Percentiles rank a stretch among this genome's conserved stretches.
These are phyloP conservation scores for Idris sp. DNA, from an alignment of 1,140 invertebrate genomes.

Conservation along the genomic window DNA sequence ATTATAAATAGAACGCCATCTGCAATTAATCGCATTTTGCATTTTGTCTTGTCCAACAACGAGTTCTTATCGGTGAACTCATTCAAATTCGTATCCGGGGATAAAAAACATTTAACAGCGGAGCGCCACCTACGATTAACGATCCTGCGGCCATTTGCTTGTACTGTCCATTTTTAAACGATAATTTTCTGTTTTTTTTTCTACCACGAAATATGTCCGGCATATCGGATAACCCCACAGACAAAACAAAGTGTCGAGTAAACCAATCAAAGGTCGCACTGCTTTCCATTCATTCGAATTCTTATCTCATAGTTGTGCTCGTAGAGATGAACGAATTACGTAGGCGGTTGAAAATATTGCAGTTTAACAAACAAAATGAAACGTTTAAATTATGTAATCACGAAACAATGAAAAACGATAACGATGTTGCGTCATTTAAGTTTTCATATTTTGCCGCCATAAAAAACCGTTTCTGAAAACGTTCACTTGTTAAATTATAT, in stretches of 20 bases:
- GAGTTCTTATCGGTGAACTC: too few relatives aligned
- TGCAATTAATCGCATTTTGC: too few relatives aligned
- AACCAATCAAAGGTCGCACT: conserved; percentile 47
- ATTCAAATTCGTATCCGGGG: too few relatives aligned
- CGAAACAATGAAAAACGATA: too few relatives aligned
- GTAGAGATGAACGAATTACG: conserved; percentile 17
- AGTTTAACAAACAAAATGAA: not conserved
- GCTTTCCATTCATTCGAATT: conserved; percentile 54
- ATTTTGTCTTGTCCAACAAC: too few relatives aligned
- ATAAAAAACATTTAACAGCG: not conserved
- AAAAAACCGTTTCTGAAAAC: too few relatives aligned
- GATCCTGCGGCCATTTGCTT: not conserved
- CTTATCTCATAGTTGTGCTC: conserved; percentile 46
- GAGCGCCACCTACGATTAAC: conserved; percentile 38
- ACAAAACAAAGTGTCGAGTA: conserved; percentile 37
- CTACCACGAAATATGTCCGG: too few relatives aligned
- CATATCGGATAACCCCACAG: conserved; percentile 42
- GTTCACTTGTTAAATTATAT: too few relatives aligned
- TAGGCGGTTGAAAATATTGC: conserved; percentile 47
- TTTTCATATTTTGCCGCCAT: too few relatives aligned
- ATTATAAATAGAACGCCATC: conserved; percentile 43
- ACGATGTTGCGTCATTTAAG: conserved; percentile 11
- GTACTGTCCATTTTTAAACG: too few relatives aligned
- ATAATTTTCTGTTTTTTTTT: too few relatives aligned
- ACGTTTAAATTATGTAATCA: too few relatives aligned